A percentile compares a stretch with the other conserved stretches of the same genome.
phyloP scores from a whole-genome alignment of 2,797 vertebrate species.

The Coccyzus lansbergi region DNA sequence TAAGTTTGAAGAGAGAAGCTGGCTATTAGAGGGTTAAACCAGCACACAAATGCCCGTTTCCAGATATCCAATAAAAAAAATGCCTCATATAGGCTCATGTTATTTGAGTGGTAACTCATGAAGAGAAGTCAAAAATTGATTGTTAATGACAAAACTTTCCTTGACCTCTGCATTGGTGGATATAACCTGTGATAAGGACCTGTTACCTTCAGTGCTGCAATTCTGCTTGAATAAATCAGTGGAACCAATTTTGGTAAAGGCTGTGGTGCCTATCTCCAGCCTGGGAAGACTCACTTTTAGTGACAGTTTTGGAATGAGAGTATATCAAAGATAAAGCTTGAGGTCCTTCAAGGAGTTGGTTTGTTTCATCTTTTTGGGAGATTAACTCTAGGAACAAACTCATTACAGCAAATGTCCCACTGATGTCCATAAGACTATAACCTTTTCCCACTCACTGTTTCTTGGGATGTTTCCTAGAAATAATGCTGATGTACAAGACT shows the following conservation, averaged over 20 bases:
- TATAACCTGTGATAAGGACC: no score
- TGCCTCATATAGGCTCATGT: not conserved
- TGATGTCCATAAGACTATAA: accelerated
- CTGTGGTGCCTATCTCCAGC: not conserved
- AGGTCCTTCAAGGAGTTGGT: not conserved
- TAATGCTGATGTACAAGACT: not conserved
- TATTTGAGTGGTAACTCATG: not conserved
- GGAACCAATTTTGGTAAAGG: not conserved
- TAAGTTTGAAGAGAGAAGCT: not conserved
- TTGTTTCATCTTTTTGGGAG: not conserved
- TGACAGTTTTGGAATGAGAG: not conserved
- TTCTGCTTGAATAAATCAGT: not conserved
- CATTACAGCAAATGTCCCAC: not conserved
- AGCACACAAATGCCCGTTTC: not conserved
- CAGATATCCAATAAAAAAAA: not conserved
- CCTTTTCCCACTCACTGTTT: accelerated
- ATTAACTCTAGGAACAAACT: not conserved
- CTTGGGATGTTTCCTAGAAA: not conserved
- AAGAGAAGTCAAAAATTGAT: not conserved
- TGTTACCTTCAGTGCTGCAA: not conserved
- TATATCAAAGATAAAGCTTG: not conserved
- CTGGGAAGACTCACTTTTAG: not conserved
- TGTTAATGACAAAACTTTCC: not conserved
- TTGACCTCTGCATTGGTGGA: not conserved
- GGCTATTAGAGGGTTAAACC: not conserved